Conservation (phyloP, 2,113 vertebrate species). For the Elachura formosa region DNA sequence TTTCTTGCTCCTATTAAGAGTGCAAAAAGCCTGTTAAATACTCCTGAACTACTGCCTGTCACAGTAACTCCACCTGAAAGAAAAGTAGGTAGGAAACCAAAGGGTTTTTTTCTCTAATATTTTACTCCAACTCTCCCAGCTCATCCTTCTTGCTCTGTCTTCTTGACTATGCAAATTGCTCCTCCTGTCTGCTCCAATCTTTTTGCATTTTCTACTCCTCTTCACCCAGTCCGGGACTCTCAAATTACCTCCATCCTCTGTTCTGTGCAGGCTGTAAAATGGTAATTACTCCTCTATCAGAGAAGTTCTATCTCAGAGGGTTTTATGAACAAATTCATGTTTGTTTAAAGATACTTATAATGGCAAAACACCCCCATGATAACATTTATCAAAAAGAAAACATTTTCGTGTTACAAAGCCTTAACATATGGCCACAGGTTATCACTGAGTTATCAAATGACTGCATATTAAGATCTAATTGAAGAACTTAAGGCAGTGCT, state of each 20-base stretch:
- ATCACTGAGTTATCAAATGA: slow-evolving; percentile 34
- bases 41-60: not conserved
- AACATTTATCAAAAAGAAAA: slow-evolving; percentile 33
- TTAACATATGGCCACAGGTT: not conserved
- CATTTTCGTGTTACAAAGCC: not conserved
- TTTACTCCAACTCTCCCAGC: not conserved
- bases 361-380: not conserved
- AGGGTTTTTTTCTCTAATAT: not conserved
- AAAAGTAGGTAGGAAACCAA: not conserved
- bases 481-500: slow-evolving; percentile 10
- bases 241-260: not conserved
- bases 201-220: not conserved
- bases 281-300: not conserved
- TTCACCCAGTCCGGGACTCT: not conserved
- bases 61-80: not conserved
- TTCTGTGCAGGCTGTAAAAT: not conserved
- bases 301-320: not conserved
- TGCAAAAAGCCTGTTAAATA: not conserved
- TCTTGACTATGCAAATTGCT: not conserved
- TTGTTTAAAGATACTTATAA: slow-evolving; percentile 25
- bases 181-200: not conserved
- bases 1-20: not conserved
- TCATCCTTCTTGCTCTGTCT: not conserved
- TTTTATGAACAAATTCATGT: slow-evolving; percentile 9
- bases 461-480: slow-evolving; percentile 47